These are phyloP conservation scores for Malaclemys terrapin DNA, from an alignment of 2,113 vertebrate genomes.

Conservation along the genomic window DNA sequence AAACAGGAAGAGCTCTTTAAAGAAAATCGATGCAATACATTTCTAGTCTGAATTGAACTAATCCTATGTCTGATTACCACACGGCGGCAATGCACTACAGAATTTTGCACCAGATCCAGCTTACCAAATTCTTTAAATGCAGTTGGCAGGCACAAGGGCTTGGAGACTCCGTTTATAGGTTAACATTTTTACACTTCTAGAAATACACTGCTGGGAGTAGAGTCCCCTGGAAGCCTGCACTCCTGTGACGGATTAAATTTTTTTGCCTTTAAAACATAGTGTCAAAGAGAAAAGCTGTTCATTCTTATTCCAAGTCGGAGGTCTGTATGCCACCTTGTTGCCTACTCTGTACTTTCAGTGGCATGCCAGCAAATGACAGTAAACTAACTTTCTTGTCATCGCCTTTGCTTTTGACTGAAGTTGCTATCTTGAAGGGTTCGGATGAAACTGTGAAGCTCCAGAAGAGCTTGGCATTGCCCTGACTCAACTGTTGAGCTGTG, in stretches of 20 bases:
- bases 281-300: rapidly evolving
- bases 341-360: conserved; percentile 4
- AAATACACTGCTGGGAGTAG: neutral
- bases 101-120: neutral
- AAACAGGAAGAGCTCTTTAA: conserved; percentile 1
- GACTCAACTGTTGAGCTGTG: neutral
- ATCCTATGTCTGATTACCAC: neutral
- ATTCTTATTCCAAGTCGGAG: neutral
- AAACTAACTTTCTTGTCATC: neutral
- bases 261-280: neutral
- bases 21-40: neutral
- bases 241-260: rapidly evolving
- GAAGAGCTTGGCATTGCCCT: neutral
- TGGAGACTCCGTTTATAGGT: neutral
- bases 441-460: neutral
- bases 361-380: neutral
- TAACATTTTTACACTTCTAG: neutral
- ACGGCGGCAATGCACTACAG: neutral
- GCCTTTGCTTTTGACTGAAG: neutral
- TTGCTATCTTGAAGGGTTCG: neutral
- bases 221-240: neutral
- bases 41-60: neutral
- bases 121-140: neutral
- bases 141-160: neutral
- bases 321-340: neutral